Conservation (phyloP, 1,140 invertebrate species). For the Drosophila ironensis region DNA sequence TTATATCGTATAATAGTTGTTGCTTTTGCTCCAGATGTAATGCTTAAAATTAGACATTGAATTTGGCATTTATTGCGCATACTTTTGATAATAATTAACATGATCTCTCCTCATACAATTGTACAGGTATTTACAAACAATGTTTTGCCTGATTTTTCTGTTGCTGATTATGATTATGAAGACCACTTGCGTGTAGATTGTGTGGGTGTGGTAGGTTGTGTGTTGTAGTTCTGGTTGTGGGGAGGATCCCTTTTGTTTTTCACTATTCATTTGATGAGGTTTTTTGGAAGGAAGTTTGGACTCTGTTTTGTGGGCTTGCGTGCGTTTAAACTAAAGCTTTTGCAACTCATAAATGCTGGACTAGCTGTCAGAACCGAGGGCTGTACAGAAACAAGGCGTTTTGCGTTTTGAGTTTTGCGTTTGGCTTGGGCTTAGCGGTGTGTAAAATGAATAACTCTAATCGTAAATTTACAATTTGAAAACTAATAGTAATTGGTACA, state of each 20-base stretch:
- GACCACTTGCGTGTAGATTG: constrained; percentile 51
- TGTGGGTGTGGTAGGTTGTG: too few species aligned
- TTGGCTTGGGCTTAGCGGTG: too few species aligned
- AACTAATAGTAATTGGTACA: background rate
- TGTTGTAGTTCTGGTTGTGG: too few species aligned
- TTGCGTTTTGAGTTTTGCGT: background rate
- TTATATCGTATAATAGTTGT: constrained; percentile 57
- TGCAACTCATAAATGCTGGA: constrained; percentile 44
- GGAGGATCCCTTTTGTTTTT: too few species aligned
- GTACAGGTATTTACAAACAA: constrained; percentile 60
- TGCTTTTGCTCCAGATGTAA: constrained; percentile 57
- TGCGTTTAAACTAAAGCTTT: constrained; percentile 35
- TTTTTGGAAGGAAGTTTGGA: constrained; percentile 1
- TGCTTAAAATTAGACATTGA: constrained; percentile 74
- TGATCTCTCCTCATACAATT: constrained; percentile 51
- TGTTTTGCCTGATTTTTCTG: constrained; percentile 31
- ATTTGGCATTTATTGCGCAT: constrained; percentile 78
- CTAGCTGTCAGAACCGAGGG: constrained; percentile 20
- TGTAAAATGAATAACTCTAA: constrained; percentile 18
- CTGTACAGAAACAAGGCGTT: constrained; percentile 8
- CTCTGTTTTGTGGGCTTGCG: constrained; percentile 13
- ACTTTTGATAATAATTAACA: constrained; percentile 54
- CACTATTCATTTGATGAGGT: too few species aligned
- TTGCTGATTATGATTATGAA: constrained; percentile 34
- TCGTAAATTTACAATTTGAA: background rate